Conservation (phyloP, 2,797 vertebrate genomes). For the Phalanger gymnotis region DNA sequence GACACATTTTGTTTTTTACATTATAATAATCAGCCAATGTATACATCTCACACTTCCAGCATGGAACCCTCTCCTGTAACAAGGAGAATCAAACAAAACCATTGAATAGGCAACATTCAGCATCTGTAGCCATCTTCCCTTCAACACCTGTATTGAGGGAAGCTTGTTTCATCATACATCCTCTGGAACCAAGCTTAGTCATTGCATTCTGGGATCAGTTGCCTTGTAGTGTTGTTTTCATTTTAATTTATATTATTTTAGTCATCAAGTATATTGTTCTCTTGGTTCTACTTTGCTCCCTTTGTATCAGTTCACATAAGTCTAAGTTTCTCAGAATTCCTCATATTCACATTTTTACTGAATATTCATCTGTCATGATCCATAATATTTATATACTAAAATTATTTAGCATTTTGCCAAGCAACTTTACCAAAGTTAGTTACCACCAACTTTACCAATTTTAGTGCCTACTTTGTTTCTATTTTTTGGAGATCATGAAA, state of each 20-base stretch:
- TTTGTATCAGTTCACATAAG: neutral
- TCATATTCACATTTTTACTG: neutral
- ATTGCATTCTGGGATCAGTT: neutral
- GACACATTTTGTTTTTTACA: neutral
- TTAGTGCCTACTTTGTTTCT: neutral
- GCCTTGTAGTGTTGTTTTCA: neutral
- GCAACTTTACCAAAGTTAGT: neutral
- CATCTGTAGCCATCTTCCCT: neutral
- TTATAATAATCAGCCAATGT: neutral
- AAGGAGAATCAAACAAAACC: neutral
- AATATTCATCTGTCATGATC: neutral
- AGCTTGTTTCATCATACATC: neutral
- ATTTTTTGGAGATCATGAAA: neutral
- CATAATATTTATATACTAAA: neutral
- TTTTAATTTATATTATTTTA: neutral
- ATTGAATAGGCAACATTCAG: neutral
- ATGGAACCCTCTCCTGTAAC: neutral
- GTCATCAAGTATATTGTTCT: neutral
- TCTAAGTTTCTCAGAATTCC: neutral
- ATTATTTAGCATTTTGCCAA: neutral
- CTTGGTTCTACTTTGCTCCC: neutral
- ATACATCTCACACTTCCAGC: neutral
- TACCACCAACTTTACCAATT: neutral
- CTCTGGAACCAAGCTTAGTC: neutral
- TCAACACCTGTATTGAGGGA: neutral